Evolutionary conservation across 1,140 invertebrate genomes (phyloP).

Genomic region (Phthorimaea operculella): DNA sequence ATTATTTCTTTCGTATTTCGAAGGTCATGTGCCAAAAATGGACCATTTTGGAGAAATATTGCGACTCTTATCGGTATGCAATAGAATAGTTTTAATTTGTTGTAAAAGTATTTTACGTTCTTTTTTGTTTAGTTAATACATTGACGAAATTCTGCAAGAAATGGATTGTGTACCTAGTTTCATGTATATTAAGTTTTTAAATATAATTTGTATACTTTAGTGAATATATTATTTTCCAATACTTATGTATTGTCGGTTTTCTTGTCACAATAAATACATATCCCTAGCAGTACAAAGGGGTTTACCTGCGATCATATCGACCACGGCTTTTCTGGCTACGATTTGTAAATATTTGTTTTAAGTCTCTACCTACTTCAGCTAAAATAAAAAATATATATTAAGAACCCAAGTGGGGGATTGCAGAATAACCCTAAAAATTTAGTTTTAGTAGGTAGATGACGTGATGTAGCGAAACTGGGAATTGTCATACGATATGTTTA

Average conservation of each 20-base stretch:
- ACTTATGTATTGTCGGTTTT: neutral
- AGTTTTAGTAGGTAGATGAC: neutral
- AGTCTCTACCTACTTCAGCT: too few relatives aligned
- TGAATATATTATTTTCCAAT: neutral
- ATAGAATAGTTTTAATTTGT: neutral
- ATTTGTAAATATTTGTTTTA: conserved; percentile 46
- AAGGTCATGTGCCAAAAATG: conserved; percentile 58
- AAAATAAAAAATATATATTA: neutral
- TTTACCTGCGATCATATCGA: conserved; percentile 37
- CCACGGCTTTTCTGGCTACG: conserved; percentile 42
- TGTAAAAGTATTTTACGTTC: conserved; percentile 17
- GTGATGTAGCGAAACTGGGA: conserved; percentile 28
- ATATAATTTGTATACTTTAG: conserved; percentile 8
- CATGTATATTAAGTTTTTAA: neutral
- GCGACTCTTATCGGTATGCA: conserved; percentile 11
- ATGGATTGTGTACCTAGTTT: neutral
- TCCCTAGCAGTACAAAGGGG: conserved; percentile 42
- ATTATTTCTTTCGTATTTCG: conserved; percentile 44
- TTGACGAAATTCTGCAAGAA: conserved; percentile 28
- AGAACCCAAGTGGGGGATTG: neutral
- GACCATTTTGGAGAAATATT: conserved; percentile 34
- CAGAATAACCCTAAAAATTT: neutral
- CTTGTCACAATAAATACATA: conserved; percentile 34
- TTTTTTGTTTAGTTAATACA: conserved; percentile 14
- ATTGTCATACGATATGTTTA: conserved; percentile 42